phyloP scores from a whole-genome alignment of 2,113 vertebrate species.

The Oryzias melastigma region DNA sequence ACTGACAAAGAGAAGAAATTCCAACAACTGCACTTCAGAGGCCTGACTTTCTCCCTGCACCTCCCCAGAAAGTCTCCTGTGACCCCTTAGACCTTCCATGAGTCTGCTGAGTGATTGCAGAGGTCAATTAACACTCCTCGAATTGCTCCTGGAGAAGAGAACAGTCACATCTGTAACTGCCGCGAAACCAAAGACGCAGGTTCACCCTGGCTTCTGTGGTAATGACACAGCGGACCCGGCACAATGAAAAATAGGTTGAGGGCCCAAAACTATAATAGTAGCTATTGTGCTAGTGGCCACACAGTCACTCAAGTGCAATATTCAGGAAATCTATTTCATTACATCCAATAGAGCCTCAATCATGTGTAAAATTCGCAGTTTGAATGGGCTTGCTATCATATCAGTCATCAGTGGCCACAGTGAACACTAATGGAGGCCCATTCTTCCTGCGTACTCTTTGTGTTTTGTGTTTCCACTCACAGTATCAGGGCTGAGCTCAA shows the following conservation, averaged over 20 bases:
- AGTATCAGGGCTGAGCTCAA: slow-evolving; percentile 76
- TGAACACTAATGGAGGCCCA: slow-evolving; percentile 86
- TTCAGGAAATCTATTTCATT: slow-evolving; percentile 96
- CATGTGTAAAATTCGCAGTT: slow-evolving; percentile 95
- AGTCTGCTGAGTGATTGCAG: slow-evolving; percentile 69
- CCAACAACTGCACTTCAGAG: slow-evolving; percentile 25
- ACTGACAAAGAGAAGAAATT: slow-evolving; percentile 46
- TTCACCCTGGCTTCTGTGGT: slow-evolving; percentile 71
- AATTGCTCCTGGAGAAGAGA: slow-evolving; percentile 65
- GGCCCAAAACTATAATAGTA: slow-evolving; percentile 87
- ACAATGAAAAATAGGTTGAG: slow-evolving; percentile 85
- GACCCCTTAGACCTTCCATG: slow-evolving; percentile 65
- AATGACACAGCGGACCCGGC: slow-evolving; percentile 81
- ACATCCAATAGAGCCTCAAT: slow-evolving; percentile 95
- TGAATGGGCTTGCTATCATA: slow-evolving; percentile 88
- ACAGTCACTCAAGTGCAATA: slow-evolving; percentile 86
- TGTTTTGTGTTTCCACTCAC: slow-evolving; percentile 83
- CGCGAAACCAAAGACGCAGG: slow-evolving; percentile 60
- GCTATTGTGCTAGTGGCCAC: slow-evolving; percentile 88
- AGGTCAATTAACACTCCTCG: slow-evolving; percentile 73
- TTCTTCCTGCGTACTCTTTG: slow-evolving; percentile 88
- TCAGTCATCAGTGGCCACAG: slow-evolving; percentile 85
- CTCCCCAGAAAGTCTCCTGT: slow-evolving; percentile 59
- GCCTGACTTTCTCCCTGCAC: slow-evolving; percentile 37
- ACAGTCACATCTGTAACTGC: slow-evolving; percentile 61